Evolutionary conservation across 2,797 vertebrate species (phyloP).

Genomic region (Bryconaethiops microstoma): DNA sequence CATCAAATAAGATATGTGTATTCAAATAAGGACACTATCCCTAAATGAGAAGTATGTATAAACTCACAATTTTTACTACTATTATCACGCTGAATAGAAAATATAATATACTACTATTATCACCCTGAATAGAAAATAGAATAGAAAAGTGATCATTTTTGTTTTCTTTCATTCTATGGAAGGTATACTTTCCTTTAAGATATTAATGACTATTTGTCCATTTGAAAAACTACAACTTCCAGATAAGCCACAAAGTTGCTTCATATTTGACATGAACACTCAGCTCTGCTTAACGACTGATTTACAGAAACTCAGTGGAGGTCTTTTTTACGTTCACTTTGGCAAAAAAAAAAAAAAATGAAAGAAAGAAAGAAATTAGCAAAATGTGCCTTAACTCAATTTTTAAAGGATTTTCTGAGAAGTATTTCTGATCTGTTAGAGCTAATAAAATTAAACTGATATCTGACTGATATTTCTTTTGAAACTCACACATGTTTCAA

Average conservation of each 20-base stretch:
- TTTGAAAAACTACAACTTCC: not conserved
- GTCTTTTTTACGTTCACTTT: constrained; percentile 41
- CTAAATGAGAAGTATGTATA: too few relatives aligned
- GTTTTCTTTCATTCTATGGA: not conserved
- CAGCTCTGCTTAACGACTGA: not conserved
- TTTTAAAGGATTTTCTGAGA: constrained; percentile 55
- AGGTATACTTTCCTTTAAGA: not conserved
- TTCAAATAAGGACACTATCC: too few relatives aligned
- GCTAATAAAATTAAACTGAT: constrained; percentile 59
- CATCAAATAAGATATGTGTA: too few relatives aligned
- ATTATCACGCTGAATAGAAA: too few relatives aligned
- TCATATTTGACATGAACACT: not conserved
- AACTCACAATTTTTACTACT: too few relatives aligned
- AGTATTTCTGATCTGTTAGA: constrained; percentile 57
- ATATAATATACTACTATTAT: too few relatives aligned
- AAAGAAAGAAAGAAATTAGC: constrained; percentile 11
- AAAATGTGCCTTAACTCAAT: constrained; percentile 50
- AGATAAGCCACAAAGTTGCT: not conserved
- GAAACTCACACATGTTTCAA: constrained; percentile 70
- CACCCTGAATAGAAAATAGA: too few relatives aligned
- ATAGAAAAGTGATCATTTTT: not conserved
- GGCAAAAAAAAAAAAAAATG: constrained; percentile 59
- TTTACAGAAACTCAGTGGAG: not conserved
- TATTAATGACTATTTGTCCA: not conserved
- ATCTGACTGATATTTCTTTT: constrained; percentile 48